Percentiles rank a stretch among this genome's conserved stretches.
These are phyloP conservation scores for Procambarus virginalis DNA, from an alignment of 1,140 invertebrate genomes.

Conservation along the genomic window DNA sequence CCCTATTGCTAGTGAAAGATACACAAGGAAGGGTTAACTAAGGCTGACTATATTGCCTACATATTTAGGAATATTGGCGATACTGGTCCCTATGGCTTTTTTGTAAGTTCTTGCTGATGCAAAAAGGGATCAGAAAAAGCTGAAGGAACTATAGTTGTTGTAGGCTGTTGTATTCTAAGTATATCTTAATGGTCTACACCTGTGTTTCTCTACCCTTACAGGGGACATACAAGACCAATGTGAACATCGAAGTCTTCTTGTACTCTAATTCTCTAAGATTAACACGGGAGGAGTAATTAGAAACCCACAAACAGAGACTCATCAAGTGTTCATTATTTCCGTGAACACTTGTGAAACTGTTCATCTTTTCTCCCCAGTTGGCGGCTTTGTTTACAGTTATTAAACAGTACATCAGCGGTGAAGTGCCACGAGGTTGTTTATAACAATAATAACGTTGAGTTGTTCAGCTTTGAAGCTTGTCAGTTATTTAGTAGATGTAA, in stretches of 20 bases:
- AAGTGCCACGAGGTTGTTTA: too few species aligned
- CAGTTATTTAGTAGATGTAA: too few species aligned
- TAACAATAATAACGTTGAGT: too few species aligned
- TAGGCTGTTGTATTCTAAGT: not conserved
- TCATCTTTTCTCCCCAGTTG: too few species aligned
- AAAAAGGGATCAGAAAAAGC: not conserved
- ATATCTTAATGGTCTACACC: not conserved
- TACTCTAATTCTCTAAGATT: conserved; percentile 10
- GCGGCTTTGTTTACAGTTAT: too few species aligned
- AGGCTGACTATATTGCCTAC: not conserved
- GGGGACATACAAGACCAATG: not conserved
- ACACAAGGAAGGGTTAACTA: not conserved
- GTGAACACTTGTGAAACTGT: too few species aligned
- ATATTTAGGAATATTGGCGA: not conserved
- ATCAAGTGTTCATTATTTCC: too few species aligned
- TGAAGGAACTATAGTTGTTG: not conserved
- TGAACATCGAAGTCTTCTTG: not conserved
- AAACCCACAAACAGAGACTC: not conserved
- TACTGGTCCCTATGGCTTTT: not conserved
- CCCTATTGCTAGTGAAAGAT: too few species aligned
- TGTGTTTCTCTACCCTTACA: conserved; percentile 9
- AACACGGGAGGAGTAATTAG: conserved; percentile 3
- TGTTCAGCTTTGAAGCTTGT: too few species aligned
- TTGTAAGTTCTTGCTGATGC: not conserved
- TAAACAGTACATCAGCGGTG: too few species aligned